Conservation (phyloP, 2,113 vertebrate genomes). For the mouse (Mus musculus) region GRCm39 chr10:120143501-120144000, state of each 20-base stretch:
- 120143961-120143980: constrained; percentile 10
- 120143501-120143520: too few relatives aligned
- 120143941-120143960: constrained; percentile 46
- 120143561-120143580: too few relatives aligned
- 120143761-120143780: constrained; percentile 34
- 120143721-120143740: too few relatives aligned
- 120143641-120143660: too few relatives aligned
- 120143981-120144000: background rate
- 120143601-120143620: too few relatives aligned
- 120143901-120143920: constrained; percentile 58
- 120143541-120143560: too few relatives aligned
- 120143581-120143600: too few relatives aligned
- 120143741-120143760: background rate
- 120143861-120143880: constrained; percentile 14
- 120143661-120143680: too few relatives aligned
- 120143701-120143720: too few relatives aligned
- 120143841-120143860: constrained; percentile 37
- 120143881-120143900: constrained; percentile 1
- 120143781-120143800: constrained; percentile 53
- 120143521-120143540: too few relatives aligned
- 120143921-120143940: constrained; percentile 47
- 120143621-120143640: too few relatives aligned
- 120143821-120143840: constrained; percentile 6
- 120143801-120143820: constrained; percentile 27
- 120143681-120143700: too few relatives aligned